A percentile compares a stretch with the other conserved stretches of the same genome.
phyloP scores from a whole-genome alignment of 2,113 vertebrate species.

The Marmota monax region DNA sequence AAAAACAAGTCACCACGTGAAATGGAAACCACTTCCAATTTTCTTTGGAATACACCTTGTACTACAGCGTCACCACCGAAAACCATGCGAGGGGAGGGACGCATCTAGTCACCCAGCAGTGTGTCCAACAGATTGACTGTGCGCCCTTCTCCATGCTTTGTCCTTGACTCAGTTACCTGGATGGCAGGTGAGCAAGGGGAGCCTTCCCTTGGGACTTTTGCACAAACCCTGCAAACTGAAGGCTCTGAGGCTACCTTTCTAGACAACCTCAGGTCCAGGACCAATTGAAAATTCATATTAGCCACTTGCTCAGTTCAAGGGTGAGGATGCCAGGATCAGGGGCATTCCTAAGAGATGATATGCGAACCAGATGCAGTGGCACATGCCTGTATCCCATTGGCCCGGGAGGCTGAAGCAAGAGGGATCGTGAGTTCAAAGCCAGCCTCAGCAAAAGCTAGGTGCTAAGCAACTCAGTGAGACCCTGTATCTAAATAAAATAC shows the following conservation, averaged over 20 bases:
- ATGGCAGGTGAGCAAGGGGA: background rate
- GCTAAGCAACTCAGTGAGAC: no score
- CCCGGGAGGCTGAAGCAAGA: no score
- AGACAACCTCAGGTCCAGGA: background rate
- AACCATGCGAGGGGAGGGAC: background rate
- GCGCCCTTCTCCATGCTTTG: background rate
- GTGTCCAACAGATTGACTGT: no score
- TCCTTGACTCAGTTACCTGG: background rate
- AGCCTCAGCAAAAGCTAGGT: no score
- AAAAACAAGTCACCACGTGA: background rate
- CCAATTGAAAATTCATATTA: rapidly evolving
- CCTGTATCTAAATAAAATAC: no score
- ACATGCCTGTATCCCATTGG: no score
- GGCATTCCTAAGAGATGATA: rapidly evolving
- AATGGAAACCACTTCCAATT: background rate
- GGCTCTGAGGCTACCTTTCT: background rate
- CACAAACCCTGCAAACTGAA: background rate
- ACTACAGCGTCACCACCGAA: background rate
- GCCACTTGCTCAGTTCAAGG: background rate
- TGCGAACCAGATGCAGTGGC: no score
- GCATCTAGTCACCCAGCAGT: no score
- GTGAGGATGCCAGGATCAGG: rapidly evolving
- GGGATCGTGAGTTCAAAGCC: no score
- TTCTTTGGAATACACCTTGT: background rate
- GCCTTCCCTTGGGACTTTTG: background rate